Percentiles rank a stretch among this genome's conserved stretches.
phyloP scores from a whole-genome alignment of 2,888 invertebrate species.

The Dermolepida albohirtum region DNA sequence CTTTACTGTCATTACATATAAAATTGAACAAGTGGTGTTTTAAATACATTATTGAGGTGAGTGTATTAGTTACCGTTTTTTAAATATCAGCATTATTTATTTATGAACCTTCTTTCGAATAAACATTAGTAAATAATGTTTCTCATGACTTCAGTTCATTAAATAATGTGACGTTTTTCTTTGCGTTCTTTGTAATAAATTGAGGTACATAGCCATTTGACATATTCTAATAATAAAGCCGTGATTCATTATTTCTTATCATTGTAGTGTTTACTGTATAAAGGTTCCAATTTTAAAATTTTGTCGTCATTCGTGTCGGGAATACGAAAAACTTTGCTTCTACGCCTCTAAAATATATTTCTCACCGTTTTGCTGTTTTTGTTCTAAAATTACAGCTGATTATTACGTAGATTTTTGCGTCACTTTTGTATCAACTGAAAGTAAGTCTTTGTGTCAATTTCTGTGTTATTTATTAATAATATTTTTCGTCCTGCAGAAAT shows the following conservation, averaged over 20 bases:
- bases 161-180: conserved; percentile 28
- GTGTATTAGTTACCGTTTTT: conserved; percentile 6
- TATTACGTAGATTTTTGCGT: conserved; percentile 24
- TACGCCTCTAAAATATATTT: conserved; percentile 1
- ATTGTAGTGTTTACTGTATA: neutral
- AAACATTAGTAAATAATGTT: neutral
- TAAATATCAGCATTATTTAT: too few species aligned
- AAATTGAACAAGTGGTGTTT: conserved; percentile 43
- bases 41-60: conserved; percentile 23
- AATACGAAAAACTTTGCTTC: neutral
- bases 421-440: conserved; percentile 18
- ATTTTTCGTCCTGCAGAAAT: conserved; percentile 66
- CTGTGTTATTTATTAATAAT: neutral
- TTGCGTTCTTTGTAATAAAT: conserved; percentile 30
- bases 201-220: conserved; percentile 16
- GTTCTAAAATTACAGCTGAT: conserved; percentile 32
- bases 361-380: conserved; percentile 11
- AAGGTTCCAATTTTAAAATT: neutral
- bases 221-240: conserved; percentile 28
- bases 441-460: conserved; percentile 4
- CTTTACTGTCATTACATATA: conserved; percentile 32
- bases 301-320: too few species aligned
- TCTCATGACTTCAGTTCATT: neutral
- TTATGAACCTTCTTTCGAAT: neutral
- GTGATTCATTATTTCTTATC: conserved; percentile 23